phyloP scores from a whole-genome alignment of 2,113 vertebrate species.

The Zingel zingel region DNA sequence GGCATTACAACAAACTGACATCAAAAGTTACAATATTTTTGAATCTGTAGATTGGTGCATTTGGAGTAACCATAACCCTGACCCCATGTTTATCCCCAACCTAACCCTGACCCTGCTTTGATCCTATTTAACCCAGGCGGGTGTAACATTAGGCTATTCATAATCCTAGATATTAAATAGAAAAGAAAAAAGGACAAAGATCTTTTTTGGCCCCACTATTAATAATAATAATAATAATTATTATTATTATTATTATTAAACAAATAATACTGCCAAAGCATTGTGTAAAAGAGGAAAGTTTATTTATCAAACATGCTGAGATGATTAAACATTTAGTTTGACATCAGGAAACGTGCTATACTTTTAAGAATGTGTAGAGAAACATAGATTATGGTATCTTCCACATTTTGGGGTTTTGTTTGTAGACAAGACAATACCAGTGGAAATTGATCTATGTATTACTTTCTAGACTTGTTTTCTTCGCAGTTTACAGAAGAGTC shows the following conservation, averaged over 20 bases:
- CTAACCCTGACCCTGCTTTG: background rate
- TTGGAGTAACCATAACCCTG: slow-evolving; percentile 5
- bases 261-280: background rate
- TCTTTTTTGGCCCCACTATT: background rate
- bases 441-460: background rate
- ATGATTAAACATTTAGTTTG: slow-evolving; percentile 1
- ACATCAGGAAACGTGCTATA: background rate
- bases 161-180: background rate
- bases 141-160: background rate
- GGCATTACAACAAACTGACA: background rate
- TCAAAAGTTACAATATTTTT: background rate
- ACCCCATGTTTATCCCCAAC: background rate
- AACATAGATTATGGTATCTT: too few relatives aligned
- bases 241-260: background rate
- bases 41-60: background rate
- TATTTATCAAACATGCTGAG: background rate
- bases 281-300: background rate
- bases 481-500: background rate
- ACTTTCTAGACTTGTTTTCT: background rate
- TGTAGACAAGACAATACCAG: background rate
- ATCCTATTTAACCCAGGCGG: background rate
- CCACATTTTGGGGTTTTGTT: background rate
- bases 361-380: background rate
- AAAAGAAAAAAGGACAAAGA: background rate
- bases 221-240: too few relatives aligned